Evolutionary conservation across 2,113 vertebrate genomes (phyloP), one percentile per base, ranked within the genome.

Genomic region (Sapajus apella): DNA sequence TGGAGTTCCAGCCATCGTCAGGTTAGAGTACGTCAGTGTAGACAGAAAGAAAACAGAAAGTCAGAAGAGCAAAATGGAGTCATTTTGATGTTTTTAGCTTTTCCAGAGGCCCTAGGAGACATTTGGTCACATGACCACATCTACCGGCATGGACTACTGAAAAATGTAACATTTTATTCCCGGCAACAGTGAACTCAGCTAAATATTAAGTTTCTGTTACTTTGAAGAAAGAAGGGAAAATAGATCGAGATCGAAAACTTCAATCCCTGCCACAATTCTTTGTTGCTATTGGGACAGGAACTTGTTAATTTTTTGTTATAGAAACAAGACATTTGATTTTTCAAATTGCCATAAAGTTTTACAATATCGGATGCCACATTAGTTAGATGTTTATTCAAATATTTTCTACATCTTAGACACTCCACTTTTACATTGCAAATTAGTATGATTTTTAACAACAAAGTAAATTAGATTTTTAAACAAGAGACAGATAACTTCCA

Each of bases 381-480:
- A 5, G 17, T 30, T 68, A 91, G 8, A 72, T 81, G 2, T 85
- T 92, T 70, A 92, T 40, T 91, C 18, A 85, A 73, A 72, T 82
- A 40, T 35, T 43, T 73, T 84, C 20, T 10, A 81, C 66, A 79
- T 82, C 95, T 97, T 79, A 96, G 87, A 64, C 20, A 37, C 20
- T 89, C 13, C 81, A 43, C 85, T 43, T 58, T 79, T 79, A 79
- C 5, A 83, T 90, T 35, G 81, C 52, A 92, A 92, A 87, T 95
- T 66, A 90, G 37, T 35, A 76, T 94, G 92, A 86, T 83, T 96
- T 97, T 93, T n/a, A 94, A 87, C 21, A n/a, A 85, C 56, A 72
- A 95, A 95, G 27, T 87, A 94, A 95, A 92, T 79, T 77, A 47
- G 27, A 64, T 85, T 97, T 95, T 88, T 87, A 86, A 97, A 90